Evolutionary conservation across 2,113 vertebrate genomes (phyloP).

Genomic region (Seriola dumerili): DNA sequence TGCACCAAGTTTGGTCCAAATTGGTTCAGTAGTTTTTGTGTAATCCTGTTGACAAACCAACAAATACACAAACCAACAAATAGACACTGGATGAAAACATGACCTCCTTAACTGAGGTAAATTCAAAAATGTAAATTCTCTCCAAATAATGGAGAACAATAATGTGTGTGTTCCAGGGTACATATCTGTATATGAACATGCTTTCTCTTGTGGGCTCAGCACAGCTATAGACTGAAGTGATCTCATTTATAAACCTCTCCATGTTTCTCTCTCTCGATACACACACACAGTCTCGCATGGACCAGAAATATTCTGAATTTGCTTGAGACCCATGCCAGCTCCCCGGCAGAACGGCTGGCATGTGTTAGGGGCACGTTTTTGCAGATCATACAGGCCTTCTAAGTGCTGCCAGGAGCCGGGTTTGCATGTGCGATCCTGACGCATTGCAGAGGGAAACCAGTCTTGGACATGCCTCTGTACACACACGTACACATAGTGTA

Average conservation of each 20-base stretch:
- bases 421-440: conserved; percentile 50
- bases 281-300: background rate
- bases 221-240: conserved; percentile 20
- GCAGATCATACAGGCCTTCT: conserved; percentile 27
- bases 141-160: background rate
- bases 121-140: background rate
- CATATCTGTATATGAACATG: background rate
- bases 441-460: conserved; percentile 52
- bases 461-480: conserved; percentile 18
- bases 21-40: no score
- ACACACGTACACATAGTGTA: background rate
- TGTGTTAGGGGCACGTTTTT: conserved; percentile 42
- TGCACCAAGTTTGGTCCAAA: no score
- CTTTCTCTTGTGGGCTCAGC: conserved; percentile 8
- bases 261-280: background rate
- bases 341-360: conserved; percentile 36
- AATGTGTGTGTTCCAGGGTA: background rate
- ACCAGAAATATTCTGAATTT: conserved; percentile 25
- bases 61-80: no score
- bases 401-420: conserved; percentile 38
- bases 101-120: no score
- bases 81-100: no score
- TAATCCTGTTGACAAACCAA: no score
- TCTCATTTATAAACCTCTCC: background rate
- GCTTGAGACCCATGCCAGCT: conserved; percentile 33